Base-by-base conservation (phyloP, 2,113 vertebrate species). In the Paramormyrops kingsleyae region DNA sequence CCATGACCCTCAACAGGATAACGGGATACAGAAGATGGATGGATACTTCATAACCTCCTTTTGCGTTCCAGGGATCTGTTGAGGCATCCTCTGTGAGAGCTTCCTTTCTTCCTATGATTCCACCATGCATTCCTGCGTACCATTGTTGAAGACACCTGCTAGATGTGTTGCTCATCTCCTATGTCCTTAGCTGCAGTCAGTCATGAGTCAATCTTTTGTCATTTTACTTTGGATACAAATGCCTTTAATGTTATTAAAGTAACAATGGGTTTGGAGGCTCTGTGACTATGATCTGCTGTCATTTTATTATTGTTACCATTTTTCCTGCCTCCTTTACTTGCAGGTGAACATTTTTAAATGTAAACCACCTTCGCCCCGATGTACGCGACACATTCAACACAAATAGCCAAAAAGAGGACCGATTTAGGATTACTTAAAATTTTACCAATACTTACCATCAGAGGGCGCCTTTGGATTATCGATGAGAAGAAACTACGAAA, bases 391-490 rank as follows among this genome's bases (percentile, higher is more conserved):
- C 66, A 39, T 70, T 70, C 66, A 74, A 15, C n/a, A 74, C 27
- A 74, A 74, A 74, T 3, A 19, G 31, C 35, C 31, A 70, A 70
- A n/a, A 31, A 31, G 13, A 80, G 13, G 35, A 39, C 31, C 13
- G 2, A 80, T 80, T 2, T 19, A 77, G 27, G 31, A 35, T 42
- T 17, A 42, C 35, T 17, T 80, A 80, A 4, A 80, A 35, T 9
- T 83, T 24, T 89, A 15, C 88, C 74, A 83, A 15, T 44, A 44
- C 24, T 10, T n/a, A 56, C 88, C 88, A 89, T 50, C 74, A 89
- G 88, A 52, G 70, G 88, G 74, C 19, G 88, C 3, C 17, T n/a
- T 89, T 89, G 88, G 49, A 21, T 56, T 53, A 42, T 39, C 24
- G 3, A 83, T 89, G 31, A 83, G 17, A 56, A 53, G 49, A 19